These are phyloP conservation scores for Callaeas wilsoni DNA, from an alignment of 2,113 vertebrate species.

Conservation along the genomic window DNA sequence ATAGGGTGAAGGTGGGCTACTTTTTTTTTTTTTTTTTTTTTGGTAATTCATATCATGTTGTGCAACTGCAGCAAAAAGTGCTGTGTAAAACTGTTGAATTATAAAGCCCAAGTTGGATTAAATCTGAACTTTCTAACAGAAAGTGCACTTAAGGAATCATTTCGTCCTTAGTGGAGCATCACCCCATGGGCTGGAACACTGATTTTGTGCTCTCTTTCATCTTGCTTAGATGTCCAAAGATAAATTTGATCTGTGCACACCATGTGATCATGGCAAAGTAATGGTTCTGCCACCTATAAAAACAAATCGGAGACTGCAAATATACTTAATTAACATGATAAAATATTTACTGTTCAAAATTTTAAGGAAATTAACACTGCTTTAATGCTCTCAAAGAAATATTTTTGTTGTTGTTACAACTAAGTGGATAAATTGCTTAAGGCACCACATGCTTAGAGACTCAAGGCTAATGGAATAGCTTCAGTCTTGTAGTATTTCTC, in stretches of 20 bases:
- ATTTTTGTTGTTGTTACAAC: background rate
- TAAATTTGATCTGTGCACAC: background rate
- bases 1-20: background rate
- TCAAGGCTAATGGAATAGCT: conserved; percentile 48
- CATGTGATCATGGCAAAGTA: background rate
- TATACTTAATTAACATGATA: background rate
- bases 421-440: conserved; percentile 54
- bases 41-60: background rate
- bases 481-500: background rate
- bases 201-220: background rate
- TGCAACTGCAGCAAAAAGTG: background rate
- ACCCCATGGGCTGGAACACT: background rate
- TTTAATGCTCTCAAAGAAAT: background rate
- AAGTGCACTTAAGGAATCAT: background rate
- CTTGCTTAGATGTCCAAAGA: background rate
- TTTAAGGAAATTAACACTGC: background rate
- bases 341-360: conserved; percentile 44
- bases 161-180: background rate
- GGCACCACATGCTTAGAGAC: conserved; percentile 1
- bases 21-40: background rate
- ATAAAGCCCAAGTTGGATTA: background rate
- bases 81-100: background rate
- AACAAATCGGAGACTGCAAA: background rate
- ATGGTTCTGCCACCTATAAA: background rate
- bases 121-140: background rate